Evolutionary conservation across 2,888 invertebrate species (phyloP), one percentile per base, ranked within the genome.

Genomic region (Chorisops tibialis): DNA sequence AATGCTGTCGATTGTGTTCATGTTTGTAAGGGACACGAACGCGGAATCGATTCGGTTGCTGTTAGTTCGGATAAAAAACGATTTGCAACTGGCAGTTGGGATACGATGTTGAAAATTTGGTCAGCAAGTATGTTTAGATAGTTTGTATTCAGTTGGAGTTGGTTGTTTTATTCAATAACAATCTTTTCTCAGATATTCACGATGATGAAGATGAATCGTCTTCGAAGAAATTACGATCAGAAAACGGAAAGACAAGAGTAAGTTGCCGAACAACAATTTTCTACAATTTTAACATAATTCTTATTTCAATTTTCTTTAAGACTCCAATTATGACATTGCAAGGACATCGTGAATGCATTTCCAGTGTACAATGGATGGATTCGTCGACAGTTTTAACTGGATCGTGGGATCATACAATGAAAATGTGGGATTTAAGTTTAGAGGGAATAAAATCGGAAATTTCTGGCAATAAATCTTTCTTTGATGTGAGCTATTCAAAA

Each of bases 321-420:
- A 86, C 87, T 21, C 95, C 98, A 0, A 75, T 91, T 67, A 81
- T 91, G 72, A 96, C 96, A 2, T 78, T 98, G 65, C 89, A 91
- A 75, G 96, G 96, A 0, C 98, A 99, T 75, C 87, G 89, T 65
- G 98, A 98, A 78, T 90, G 89, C 12, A 85, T 99, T 16, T 91
- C 93, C 0, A 86, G 88, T 0, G 84, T 91, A 0, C 83, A 87
- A 59, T 99, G 97, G 96, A 84, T 89, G 69, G 88, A 90, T 68
- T 82, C 82, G 61, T 82, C 85, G 67, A 89, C 90, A 66, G 80
- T 96, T 2, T 82, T 92, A 7, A 93, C 96, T 0, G 85, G 89
- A 58, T 93, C 96, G 1, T 96, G 95, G 95, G 98, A 99, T 80
- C 96, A 98, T 74, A 91, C 96, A 1, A 81, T 99, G 14, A 89